Evolutionary conservation across 2,888 invertebrate species (phyloP).

Genomic region (Petrophora chlorosata): DNA sequence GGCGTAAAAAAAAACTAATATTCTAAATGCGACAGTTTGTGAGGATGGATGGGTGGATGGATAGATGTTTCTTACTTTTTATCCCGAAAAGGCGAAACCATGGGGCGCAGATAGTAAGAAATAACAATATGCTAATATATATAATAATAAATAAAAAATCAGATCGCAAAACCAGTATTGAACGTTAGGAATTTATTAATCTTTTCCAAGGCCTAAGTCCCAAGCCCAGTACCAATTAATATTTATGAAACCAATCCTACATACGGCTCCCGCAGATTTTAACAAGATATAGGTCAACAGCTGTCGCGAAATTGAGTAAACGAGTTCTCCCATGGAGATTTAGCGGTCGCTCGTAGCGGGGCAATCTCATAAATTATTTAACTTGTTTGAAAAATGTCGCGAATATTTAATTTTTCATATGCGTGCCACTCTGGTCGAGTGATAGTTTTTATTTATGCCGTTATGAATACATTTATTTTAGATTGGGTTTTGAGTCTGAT

Average conservation of each 20-base stretch:
- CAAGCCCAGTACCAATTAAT: no score
- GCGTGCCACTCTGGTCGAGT: conserved; percentile 26
- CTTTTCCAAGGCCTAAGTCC: conserved; percentile 8
- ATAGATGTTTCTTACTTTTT: no score
- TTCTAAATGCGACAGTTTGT: no score
- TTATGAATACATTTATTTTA: conserved; percentile 14
- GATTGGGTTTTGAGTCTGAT: no score
- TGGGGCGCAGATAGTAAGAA: no score
- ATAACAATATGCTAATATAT: no score
- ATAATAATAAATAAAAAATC: no score
- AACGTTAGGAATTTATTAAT: no score
- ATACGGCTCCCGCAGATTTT: conserved; percentile 25
- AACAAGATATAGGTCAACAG: conserved; percentile 33
- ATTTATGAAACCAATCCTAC: conserved; percentile 21
- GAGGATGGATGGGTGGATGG: no score
- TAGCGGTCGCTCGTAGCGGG: conserved; percentile 17
- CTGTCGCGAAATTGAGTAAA: conserved; percentile 35
- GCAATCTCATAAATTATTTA: conserved; percentile 36
- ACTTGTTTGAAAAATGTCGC: conserved; percentile 30
- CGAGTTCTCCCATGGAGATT: conserved; percentile 30
- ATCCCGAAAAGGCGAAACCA: no score
- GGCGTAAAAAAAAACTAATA: no score
- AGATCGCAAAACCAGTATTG: no score
- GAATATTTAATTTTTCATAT: conserved; percentile 32
- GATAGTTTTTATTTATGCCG: conserved; percentile 30